These are phyloP conservation scores for mouse (Mus musculus) DNA, from an alignment of 2,113 vertebrate genomes.

Conservation along the genomic window GRCm39 chr10:37297001-37297500, in stretches of 20 bases:
- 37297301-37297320: neutral
- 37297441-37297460: neutral
- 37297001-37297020: neutral
- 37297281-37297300: neutral
- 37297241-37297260: neutral
- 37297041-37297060: neutral
- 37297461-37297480: neutral
- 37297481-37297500: too few species aligned
- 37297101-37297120: too few species aligned
- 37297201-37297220: neutral
- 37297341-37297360: neutral
- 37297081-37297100: neutral
- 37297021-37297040: neutral
- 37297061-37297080: neutral
- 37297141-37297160: neutral
- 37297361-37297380: neutral
- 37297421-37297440: neutral
- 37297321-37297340: neutral
- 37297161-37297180: neutral
- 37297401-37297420: neutral
- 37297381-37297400: neutral
- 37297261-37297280: neutral
- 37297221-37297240: neutral
- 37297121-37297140: neutral
- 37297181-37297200: neutral